phyloP scores from a whole-genome alignment of 2,113 vertebrate species.

The Sarotherodon lohbergeri region DNA sequence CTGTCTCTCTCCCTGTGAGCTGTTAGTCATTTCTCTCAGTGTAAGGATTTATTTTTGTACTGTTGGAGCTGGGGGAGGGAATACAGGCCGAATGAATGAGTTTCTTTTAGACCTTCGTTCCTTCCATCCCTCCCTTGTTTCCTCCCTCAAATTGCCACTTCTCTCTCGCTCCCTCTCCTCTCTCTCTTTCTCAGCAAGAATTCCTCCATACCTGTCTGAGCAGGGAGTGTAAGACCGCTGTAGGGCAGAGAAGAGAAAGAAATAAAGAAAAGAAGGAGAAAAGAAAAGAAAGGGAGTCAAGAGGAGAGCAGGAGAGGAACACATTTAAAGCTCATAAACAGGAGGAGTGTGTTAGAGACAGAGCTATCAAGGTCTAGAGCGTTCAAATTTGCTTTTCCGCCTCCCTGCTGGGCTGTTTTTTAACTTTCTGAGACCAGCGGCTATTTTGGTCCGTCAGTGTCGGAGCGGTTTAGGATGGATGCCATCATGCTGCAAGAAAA shows the following conservation, averaged over 20 bases:
- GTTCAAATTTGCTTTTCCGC: neutral
- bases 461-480: constrained; percentile 79
- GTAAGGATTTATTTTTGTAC: constrained; percentile 52
- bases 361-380: neutral
- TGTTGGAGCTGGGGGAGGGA: constrained; percentile 50
- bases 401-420: constrained; percentile 10
- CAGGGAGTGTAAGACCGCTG: constrained; percentile 41
- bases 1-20: neutral
- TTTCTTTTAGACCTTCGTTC: constrained; percentile 60
- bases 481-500: constrained; percentile 92
- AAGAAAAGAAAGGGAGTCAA: neutral
- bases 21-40: constrained; percentile 20
- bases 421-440: constrained; percentile 19
- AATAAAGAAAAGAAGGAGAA: neutral
- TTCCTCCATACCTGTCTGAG: constrained; percentile 73
- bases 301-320: constrained; percentile 23
- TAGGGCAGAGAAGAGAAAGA: constrained; percentile 30
- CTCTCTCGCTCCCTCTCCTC: constrained; percentile 34
- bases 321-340: constrained; percentile 4
- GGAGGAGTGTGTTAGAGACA: neutral
- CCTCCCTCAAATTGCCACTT: constrained; percentile 71
- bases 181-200: constrained; percentile 32
- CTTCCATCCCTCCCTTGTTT: constrained; percentile 61
- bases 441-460: constrained; percentile 52
- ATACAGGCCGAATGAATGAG: constrained; percentile 65